These are phyloP conservation scores for Lamproptera curius DNA, from an alignment of 2,888 invertebrate genomes.

Conservation along the genomic window DNA sequence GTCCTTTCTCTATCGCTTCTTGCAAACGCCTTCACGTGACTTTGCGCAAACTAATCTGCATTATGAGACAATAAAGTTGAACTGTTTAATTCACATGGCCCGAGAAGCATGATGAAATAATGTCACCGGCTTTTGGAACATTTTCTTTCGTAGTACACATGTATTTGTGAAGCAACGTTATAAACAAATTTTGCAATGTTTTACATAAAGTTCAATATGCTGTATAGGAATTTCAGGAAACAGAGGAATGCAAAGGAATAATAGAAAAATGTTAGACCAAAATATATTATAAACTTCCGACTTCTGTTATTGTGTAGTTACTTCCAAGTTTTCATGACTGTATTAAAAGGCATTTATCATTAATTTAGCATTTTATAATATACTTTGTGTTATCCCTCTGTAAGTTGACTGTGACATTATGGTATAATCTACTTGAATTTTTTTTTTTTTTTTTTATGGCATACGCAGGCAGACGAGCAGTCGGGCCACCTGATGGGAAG, in stretches of 20 bases:
- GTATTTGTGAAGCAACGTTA: not conserved
- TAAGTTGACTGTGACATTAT: too few species aligned
- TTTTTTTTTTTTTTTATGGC: too few species aligned
- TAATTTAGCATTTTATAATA: too few species aligned
- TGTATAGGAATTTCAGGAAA: not conserved
- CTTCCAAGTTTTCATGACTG: too few species aligned
- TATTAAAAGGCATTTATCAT: too few species aligned
- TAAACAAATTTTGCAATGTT: not conserved
- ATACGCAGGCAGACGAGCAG: too few species aligned
- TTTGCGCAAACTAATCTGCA: slow-evolving; percentile 28
- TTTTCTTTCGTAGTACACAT: not conserved
- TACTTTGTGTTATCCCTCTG: too few species aligned
- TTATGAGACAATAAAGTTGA: slow-evolving; percentile 12
- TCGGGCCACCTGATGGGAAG: too few species aligned
- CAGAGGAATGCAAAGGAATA: not conserved
- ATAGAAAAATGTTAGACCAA: not conserved
- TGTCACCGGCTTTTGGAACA: slow-evolving; percentile 5
- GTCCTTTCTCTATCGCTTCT: slow-evolving; percentile 12
- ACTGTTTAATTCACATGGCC: slow-evolving; percentile 3
- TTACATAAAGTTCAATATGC: not conserved
- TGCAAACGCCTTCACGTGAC: slow-evolving; percentile 25
- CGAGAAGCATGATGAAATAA: slow-evolving; percentile 5
- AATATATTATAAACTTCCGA: not conserved
- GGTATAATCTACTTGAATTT: too few species aligned
- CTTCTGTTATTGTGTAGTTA: too few species aligned